Evolutionary conservation across 1,140 invertebrate species (phyloP).

Genomic region (Palaemon carinicauda): DNA sequence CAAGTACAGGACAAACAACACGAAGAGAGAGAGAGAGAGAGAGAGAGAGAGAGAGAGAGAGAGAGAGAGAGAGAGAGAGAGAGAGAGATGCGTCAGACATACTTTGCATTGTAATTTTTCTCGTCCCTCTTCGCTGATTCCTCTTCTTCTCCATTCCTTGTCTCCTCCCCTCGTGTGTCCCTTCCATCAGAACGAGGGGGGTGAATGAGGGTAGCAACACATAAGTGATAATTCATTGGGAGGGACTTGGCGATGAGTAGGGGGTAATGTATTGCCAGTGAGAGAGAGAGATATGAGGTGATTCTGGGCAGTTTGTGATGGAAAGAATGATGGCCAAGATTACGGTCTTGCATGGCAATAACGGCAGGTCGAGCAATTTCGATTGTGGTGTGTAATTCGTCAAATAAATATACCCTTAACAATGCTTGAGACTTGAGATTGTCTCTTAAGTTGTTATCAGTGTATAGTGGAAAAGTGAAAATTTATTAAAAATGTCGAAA

Average conservation of each 20-base stretch:
- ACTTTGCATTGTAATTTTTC: slow-evolving; percentile 5
- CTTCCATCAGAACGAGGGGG: slow-evolving; percentile 45
- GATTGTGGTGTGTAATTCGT: background rate
- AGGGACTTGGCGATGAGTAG: slow-evolving; percentile 16
- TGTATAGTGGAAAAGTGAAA: background rate
- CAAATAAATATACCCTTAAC: background rate
- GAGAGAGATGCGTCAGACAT: slow-evolving; percentile 28
- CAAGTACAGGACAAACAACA: too few relatives aligned
- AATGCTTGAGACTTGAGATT: background rate
- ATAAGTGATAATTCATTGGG: slow-evolving; percentile 48
- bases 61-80: background rate
- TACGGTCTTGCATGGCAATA: background rate
- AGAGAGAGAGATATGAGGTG: background rate
- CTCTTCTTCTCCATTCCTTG: background rate
- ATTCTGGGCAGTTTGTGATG: background rate
- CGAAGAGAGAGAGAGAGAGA: background rate
- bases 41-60: background rate
- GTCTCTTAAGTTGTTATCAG: too few relatives aligned
- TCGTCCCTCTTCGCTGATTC: background rate
- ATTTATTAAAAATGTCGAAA: too few relatives aligned
- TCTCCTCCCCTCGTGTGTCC: slow-evolving; percentile 47
- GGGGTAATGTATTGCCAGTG: background rate
- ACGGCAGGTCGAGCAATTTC: background rate
- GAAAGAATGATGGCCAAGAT: too few relatives aligned
- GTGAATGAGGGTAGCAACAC: slow-evolving; percentile 30